phyloP scores from a whole-genome alignment of 1,140 invertebrate species.

The Maconellicoccus hirsutus region DNA sequence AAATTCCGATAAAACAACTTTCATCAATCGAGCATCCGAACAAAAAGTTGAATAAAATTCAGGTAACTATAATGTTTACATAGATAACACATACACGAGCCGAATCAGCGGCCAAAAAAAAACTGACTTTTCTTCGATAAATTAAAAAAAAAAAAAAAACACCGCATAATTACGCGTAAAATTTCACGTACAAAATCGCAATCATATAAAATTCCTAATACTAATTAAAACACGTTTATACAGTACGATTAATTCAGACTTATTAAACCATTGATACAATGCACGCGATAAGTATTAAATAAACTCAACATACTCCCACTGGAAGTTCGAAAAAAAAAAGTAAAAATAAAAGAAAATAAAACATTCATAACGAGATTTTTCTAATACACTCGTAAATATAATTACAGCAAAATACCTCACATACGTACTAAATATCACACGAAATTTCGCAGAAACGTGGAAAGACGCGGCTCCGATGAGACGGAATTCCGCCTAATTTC shows the following conservation, averaged over 20 bases:
- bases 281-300: neutral
- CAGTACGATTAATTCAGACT: constrained; percentile 10
- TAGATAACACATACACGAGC: neutral
- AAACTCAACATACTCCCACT: constrained; percentile 19
- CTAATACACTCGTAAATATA: neutral
- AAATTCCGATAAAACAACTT: neutral
- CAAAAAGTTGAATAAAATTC: neutral
- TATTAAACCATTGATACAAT: constrained; percentile 21
- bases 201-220: neutral
- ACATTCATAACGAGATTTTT: constrained; percentile 11
- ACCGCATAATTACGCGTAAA: neutral
- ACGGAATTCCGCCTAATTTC: too few species aligned
- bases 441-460: neutral
- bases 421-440: constrained; percentile 21
- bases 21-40: neutral
- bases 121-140: neutral
- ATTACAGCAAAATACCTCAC: constrained; percentile 12
- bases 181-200: constrained; percentile 20
- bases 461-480: neutral
- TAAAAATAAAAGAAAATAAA: neutral
- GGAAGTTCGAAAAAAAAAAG: constrained; percentile 10
- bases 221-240: neutral
- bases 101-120: neutral
- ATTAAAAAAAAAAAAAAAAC: neutral
- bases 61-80: neutral